Evolutionary conservation across 53 echinoderm and acorn worm species (phyloP).

Genomic region (Echinarachnius parma): DNA sequence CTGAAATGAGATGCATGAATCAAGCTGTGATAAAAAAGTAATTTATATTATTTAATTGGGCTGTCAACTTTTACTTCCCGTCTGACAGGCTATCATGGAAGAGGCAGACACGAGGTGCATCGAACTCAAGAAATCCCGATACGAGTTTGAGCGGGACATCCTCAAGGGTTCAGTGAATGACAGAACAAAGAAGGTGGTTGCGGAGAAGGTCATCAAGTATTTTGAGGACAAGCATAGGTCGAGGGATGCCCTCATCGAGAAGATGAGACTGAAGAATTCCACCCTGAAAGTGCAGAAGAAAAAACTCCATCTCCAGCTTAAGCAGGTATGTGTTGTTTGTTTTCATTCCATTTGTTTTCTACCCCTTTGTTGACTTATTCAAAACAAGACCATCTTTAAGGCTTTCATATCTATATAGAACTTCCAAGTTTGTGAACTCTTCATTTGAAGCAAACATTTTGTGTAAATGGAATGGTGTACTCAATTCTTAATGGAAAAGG

Average conservation of each 20-base stretch:
- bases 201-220: constrained; percentile 81
- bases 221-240: constrained; percentile 89
- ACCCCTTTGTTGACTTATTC: too few relatives aligned
- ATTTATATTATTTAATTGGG: too few relatives aligned
- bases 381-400: too few relatives aligned
- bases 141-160: constrained; percentile 96
- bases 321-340: constrained; percentile 82
- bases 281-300: constrained; percentile 99
- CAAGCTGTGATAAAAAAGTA: too few relatives aligned
- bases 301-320: constrained; percentile 89
- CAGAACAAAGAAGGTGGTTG: constrained; percentile 77
- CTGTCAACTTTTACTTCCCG: too few relatives aligned
- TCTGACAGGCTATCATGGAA: constrained; percentile 85
- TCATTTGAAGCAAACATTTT: too few relatives aligned
- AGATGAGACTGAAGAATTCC: constrained; percentile 91
- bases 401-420: too few relatives aligned
- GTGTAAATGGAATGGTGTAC: too few relatives aligned
- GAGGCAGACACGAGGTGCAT: constrained; percentile 95
- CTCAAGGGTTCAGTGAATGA: constrained; percentile 79
- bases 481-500: too few relatives aligned
- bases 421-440: too few relatives aligned
- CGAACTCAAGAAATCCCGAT: constrained; percentile 90
- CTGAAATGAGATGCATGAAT: too few relatives aligned
- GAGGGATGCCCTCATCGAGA: constrained; percentile 93
- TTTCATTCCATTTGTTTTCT: too few relatives aligned